Conservation (phyloP, 2,888 invertebrate genomes). For the Caenorhabditis doughertyi region DNA sequence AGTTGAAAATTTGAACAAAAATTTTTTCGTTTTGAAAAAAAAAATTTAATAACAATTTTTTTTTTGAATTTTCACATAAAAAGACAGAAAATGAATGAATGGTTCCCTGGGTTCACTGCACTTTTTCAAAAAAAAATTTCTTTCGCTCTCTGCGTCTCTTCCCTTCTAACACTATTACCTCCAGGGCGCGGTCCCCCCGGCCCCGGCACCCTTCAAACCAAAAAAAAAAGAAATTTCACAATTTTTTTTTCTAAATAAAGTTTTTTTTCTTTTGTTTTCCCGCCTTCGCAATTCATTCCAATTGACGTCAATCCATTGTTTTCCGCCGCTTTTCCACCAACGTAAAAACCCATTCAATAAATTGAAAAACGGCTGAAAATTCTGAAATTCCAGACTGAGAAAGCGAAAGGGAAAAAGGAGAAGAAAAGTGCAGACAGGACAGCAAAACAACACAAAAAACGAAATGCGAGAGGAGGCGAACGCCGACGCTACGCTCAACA, state of each 20-base stretch:
- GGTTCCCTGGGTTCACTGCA: slow-evolving; percentile 41
- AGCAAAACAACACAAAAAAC: not conserved
- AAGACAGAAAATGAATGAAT: slow-evolving; percentile 38
- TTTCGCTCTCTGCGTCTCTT: slow-evolving; percentile 20
- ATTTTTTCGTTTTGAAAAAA: not conserved
- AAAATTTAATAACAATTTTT: no score
- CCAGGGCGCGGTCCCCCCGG: slow-evolving; percentile 36
- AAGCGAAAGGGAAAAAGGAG: not conserved
- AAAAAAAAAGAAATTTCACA: slow-evolving; percentile 5
- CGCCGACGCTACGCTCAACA: slow-evolving; percentile 65
- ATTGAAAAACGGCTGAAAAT: not conserved
- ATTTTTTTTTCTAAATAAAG: not conserved
- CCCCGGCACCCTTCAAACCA: no score
- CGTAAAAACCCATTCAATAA: not conserved
- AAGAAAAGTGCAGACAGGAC: not conserved
- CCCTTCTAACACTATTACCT: slow-evolving; percentile 1
- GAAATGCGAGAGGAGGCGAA: slow-evolving; percentile 60
- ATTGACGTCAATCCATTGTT: no score
- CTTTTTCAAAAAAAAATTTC: slow-evolving; percentile 12
- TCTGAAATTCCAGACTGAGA: slow-evolving; percentile 21
- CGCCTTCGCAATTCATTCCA: slow-evolving; percentile 1
- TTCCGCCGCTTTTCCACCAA: not conserved
- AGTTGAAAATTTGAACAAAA: no score
- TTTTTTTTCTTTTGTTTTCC: slow-evolving; percentile 1
- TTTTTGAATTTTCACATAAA: no score